Conservation (phyloP, 1,140 invertebrate species). For the Drosophila aff. region DNA sequence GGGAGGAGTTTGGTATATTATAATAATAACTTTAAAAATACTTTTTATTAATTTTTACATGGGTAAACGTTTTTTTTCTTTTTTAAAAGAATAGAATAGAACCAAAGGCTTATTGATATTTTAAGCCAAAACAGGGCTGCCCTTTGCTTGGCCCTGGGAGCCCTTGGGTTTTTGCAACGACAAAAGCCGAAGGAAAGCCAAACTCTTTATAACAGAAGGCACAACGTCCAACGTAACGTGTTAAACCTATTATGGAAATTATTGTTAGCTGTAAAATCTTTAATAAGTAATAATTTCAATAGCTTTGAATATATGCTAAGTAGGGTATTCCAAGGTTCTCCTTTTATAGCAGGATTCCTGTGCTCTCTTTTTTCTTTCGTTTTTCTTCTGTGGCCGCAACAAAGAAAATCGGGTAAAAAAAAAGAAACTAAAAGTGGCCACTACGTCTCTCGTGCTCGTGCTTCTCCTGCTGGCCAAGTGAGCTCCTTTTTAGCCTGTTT, state of each 20-base stretch:
- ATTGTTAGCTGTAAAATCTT: background rate
- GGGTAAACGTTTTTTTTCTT: background rate
- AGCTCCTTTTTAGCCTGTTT: constrained; percentile 35
- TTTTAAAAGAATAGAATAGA: too few species aligned
- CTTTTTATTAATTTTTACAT: background rate
- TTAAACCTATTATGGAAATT: too few species aligned
- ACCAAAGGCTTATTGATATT: background rate
- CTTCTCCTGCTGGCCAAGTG: constrained; percentile 39
- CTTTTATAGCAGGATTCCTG: background rate
- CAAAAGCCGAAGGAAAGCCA: background rate
- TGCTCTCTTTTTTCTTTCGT: background rate
- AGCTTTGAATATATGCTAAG: background rate
- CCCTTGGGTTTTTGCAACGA: background rate
- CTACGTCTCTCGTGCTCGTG: constrained; percentile 7
- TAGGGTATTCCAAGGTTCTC: constrained; percentile 2
- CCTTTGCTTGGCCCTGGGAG: background rate
- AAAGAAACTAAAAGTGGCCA: constrained; percentile 68
- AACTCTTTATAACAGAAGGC: too few species aligned
- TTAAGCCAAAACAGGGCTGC: background rate
- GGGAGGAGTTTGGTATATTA: background rate
- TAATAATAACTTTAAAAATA: too few species aligned
- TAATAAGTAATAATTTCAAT: background rate
- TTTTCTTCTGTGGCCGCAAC: constrained; percentile 23
- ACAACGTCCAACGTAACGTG: too few species aligned
- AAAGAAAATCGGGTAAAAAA: constrained; percentile 29